Conservation (phyloP, 2,888 invertebrate genomes). For the Biston stratarius region DNA sequence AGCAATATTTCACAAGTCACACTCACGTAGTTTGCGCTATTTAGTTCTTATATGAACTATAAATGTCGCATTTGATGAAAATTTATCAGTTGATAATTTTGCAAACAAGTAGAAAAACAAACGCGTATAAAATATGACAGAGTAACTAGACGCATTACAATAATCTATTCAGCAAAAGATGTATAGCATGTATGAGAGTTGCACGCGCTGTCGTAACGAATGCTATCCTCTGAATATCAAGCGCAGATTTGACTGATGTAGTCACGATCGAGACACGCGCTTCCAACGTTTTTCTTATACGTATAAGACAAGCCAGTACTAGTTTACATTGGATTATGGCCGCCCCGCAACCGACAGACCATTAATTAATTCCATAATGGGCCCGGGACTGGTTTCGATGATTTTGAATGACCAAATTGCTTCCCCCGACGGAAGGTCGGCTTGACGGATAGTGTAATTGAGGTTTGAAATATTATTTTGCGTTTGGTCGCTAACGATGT, state of each 20-base stretch:
- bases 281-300: conserved; percentile 71
- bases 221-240: conserved; percentile 74
- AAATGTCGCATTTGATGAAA: conserved; percentile 42
- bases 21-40: conserved; percentile 34
- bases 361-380: conserved; percentile 78
- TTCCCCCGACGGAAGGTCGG: conserved; percentile 55
- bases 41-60: conserved; percentile 34
- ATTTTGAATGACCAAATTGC: conserved; percentile 79
- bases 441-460: conserved; percentile 75
- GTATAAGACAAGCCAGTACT: conserved; percentile 58
- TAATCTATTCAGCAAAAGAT: conserved; percentile 63
- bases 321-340: conserved; percentile 74
- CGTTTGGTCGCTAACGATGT: conserved; percentile 61
- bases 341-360: conserved; percentile 55
- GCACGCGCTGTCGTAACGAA: conserved; percentile 69
- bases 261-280: conserved; percentile 75
- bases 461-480: conserved; percentile 71
- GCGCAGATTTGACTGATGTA: conserved; percentile 79
- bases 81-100: conserved; percentile 38
- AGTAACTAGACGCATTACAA: conserved; percentile 53
- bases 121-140: conserved; percentile 39
- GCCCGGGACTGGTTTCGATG: conserved; percentile 59
- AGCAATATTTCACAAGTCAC: conserved; percentile 30
- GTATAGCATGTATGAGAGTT: conserved; percentile 60
- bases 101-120: conserved; percentile 38